Evolutionary conservation across 2,113 vertebrate species (phyloP).

Genomic region (Corythornis cristatus): DNA sequence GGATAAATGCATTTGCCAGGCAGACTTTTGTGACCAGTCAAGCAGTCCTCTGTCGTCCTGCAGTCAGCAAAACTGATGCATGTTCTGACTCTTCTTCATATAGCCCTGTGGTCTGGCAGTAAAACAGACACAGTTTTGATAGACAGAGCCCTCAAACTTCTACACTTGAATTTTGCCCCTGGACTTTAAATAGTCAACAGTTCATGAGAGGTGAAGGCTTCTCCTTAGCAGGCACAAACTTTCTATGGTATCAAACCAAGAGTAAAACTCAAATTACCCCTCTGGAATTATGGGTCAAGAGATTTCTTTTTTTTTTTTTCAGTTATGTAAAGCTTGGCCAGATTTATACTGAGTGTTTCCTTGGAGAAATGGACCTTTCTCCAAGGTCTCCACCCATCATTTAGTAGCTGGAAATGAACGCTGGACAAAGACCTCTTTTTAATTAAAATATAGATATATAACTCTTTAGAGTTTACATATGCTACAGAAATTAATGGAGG

Average conservation of each 20-base stretch:
- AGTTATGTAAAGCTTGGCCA: not conserved
- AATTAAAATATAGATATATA: not conserved
- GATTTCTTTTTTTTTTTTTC: accelerated
- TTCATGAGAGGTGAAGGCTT: not conserved
- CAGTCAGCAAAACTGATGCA: not conserved
- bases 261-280: not conserved
- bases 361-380: not conserved
- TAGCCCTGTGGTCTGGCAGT: accelerated
- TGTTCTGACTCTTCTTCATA: not conserved
- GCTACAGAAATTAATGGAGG: not conserved
- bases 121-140: accelerated
- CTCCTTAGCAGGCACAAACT: not conserved
- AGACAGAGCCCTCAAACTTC: not conserved
- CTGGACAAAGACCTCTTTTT: not conserved
- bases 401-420: not conserved
- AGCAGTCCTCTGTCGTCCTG: not conserved
- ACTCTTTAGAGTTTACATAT: not conserved
- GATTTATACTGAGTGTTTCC: not conserved
- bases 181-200: not conserved
- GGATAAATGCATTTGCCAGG: not conserved
- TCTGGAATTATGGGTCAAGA: not conserved
- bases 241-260: not conserved
- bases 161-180: not conserved
- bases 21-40: not conserved
- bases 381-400: not conserved